phyloP scores from a whole-genome alignment of 1,140 invertebrate genomes.

The Tetragnatha versicolor region DNA sequence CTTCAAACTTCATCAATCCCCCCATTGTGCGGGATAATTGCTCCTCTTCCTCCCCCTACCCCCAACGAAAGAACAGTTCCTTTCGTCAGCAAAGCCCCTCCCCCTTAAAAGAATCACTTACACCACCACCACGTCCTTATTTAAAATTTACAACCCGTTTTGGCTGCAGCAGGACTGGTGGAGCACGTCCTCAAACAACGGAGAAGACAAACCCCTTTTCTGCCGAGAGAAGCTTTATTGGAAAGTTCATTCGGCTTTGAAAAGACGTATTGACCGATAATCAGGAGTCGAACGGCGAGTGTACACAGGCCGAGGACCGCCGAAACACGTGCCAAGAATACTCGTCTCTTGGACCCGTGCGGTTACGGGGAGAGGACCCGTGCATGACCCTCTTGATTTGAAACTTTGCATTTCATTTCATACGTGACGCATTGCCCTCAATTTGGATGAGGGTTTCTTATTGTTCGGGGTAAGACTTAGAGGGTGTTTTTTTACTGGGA shows the following conservation, averaged over 20 bases:
- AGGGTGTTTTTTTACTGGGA: background rate
- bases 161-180: too few species aligned
- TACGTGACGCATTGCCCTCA: background rate
- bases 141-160: too few species aligned
- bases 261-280: constrained; percentile 36
- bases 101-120: too few species aligned
- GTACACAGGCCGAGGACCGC: constrained; percentile 3
- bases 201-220: too few species aligned
- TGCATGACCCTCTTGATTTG: background rate
- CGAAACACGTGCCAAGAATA: constrained; percentile 12
- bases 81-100: too few species aligned
- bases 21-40: too few species aligned
- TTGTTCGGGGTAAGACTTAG: background rate
- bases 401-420: constrained; percentile 16
- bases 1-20: too few species aligned
- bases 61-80: too few species aligned
- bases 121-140: too few species aligned
- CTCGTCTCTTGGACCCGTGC: constrained; percentile 2
- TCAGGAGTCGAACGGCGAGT: constrained; percentile 16
- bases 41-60: too few species aligned
- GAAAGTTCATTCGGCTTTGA: constrained; percentile 26
- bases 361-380: too few species aligned
- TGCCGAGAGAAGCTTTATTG: constrained; percentile 27
- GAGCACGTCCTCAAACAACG: too few species aligned
- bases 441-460: background rate